Evolutionary conservation across 2,113 vertebrate species (phyloP).

Genomic region (Maccullochella peelii): DNA sequence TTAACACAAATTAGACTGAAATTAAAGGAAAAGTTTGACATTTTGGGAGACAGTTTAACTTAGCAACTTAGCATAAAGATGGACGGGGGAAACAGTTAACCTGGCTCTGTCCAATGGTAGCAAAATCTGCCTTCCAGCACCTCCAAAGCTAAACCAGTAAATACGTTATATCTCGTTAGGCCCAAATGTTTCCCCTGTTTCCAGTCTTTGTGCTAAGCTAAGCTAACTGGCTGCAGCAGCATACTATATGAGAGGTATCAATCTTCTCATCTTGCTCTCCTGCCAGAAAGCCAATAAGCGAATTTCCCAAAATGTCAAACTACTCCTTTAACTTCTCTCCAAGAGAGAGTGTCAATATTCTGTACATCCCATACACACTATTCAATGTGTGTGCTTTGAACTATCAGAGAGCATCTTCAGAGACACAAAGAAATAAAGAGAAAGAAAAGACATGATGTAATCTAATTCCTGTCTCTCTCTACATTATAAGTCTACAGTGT

Average conservation of each 20-base stretch:
- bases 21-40: too few species aligned
- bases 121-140: background rate
- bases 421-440: background rate
- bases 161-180: background rate
- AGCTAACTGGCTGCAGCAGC: background rate
- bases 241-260: background rate
- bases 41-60: background rate
- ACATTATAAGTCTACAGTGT: background rate
- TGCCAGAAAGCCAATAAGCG: background rate
- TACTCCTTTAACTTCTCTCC: background rate
- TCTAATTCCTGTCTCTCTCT: background rate
- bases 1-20: background rate
- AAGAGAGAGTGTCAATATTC: background rate
- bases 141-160: background rate
- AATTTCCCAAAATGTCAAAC: background rate
- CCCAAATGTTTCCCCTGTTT: background rate
- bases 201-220: background rate
- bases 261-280: background rate
- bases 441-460: background rate
- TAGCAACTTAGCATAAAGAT: background rate
- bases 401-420: background rate
- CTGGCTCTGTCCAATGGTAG: background rate
- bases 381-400: background rate
- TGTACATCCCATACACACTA: background rate
- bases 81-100: background rate